Evolutionary conservation across 1,140 invertebrate species (phyloP).

Genomic region (Ladona fulva): DNA sequence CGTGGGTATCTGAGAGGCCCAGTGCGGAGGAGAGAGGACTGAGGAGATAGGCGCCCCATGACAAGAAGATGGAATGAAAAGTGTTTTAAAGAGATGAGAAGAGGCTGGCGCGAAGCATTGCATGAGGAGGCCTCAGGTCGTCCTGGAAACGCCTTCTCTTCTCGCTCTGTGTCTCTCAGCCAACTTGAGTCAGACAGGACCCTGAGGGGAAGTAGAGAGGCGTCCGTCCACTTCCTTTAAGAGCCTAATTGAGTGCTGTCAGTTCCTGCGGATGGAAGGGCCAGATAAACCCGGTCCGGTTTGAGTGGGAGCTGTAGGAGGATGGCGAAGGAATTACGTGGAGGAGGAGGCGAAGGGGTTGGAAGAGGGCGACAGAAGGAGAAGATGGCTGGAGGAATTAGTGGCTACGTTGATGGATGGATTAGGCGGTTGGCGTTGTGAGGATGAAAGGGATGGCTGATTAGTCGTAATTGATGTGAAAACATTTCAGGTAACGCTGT

Average conservation of each 20-base stretch:
- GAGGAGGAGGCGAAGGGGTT: background rate
- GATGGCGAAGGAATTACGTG: background rate
- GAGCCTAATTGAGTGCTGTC: constrained; percentile 3
- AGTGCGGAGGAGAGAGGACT: too few relatives aligned
- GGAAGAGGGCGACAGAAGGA: background rate
- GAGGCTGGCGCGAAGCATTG: too few relatives aligned
- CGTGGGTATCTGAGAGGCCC: too few relatives aligned
- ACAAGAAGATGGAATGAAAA: too few relatives aligned
- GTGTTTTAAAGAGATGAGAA: too few relatives aligned
- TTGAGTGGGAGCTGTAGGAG: background rate
- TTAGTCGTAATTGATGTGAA: constrained; percentile 10
- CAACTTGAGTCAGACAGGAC: background rate
- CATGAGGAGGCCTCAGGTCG: too few relatives aligned
- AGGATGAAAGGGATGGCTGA: background rate
- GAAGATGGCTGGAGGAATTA: background rate
- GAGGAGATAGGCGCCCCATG: too few relatives aligned
- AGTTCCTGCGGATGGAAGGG: constrained; percentile 6
- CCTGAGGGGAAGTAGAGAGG: background rate
- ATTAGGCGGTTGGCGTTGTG: background rate
- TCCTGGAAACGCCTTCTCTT: too few relatives aligned
- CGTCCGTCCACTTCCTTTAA: constrained; percentile 7
- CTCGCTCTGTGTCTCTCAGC: too few relatives aligned
- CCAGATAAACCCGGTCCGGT: background rate
- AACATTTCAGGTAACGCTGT: constrained; percentile 2
- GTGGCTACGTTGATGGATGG: background rate